Evolutionary conservation across 2,113 vertebrate genomes (phyloP).

Genomic region (Tricholaema leucomelas): DNA sequence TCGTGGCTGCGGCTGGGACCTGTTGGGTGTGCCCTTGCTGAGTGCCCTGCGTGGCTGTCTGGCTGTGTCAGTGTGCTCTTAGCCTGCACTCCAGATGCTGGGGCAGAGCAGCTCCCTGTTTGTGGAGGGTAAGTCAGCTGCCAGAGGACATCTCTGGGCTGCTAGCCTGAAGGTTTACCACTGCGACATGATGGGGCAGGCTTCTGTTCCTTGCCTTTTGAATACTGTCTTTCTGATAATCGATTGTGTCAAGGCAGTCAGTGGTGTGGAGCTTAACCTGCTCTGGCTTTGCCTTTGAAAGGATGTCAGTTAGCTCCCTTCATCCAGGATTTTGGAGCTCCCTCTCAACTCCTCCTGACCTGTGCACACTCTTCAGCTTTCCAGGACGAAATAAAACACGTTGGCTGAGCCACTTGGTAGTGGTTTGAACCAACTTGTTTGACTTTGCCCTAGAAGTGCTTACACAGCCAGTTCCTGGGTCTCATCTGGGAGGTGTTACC

Average conservation of each 20-base stretch:
- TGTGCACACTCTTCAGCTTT: slow-evolving; percentile 10
- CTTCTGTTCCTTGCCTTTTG: not conserved
- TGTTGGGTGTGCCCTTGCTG: not conserved
- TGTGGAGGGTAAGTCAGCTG: not conserved
- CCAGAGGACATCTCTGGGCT: not conserved
- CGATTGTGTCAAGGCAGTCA: not conserved
- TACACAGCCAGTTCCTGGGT: slow-evolving; percentile 36
- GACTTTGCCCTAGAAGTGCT: slow-evolving; percentile 63
- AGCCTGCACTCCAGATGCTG: not conserved
- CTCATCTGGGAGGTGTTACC: slow-evolving; percentile 39
- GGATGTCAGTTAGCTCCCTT: not conserved
- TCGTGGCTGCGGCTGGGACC: not conserved
- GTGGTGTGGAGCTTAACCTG: not conserved
- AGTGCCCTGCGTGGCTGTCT: not conserved
- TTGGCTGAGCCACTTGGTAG: slow-evolving; percentile 52
- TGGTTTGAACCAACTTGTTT: slow-evolving; percentile 59
- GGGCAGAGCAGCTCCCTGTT: not conserved
- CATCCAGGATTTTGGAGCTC: not conserved
- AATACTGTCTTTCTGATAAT: not conserved
- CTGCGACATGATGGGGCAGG: not conserved
- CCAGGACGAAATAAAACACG: slow-evolving; percentile 58
- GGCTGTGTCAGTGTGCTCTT: not conserved
- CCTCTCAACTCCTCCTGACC: slow-evolving; percentile 56
- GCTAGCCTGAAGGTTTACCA: not conserved
- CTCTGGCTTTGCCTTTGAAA: not conserved